Base-by-base conservation (phyloP, 2,888 invertebrate species). In the Ypsolopha sequella region DNA sequence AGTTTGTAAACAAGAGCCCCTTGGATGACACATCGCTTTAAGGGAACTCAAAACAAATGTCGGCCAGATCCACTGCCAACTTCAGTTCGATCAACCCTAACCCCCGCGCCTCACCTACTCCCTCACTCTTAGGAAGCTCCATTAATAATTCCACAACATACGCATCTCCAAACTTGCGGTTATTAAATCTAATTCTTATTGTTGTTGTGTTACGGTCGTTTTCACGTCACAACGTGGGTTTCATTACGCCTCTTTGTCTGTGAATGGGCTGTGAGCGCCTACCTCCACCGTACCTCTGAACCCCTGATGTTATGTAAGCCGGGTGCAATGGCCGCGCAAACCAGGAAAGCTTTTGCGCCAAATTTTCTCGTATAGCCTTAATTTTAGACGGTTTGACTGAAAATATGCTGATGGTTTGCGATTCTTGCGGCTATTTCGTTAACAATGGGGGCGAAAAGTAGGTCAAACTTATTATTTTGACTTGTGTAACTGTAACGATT, bases 291-390 rank as follows among this genome's bases (percentile, higher is more conserved):
- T 73, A 76, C 78, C 71, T 76, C 79, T 81, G 78, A 70, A 66
- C 73, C 78, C 82, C 82, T 76, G 72, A 80, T 84, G 66, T 84
- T 86, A 82, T 74, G 72, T 84, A 85, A 82, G 76, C 62, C 65
- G 81, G 68, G 84, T 80, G 82, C 84, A 84, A 84, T 84, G 84
- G 80, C 84, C 85, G 80, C 74, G 68, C 63, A 68, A 69, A 71
- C 66, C 63, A 65, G 70, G 69, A 69, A 68, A 70, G 73, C 63
- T 66, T 65, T 53, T 60, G 63, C 59, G 65, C 66, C 60, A 63
- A 65, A 69, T 70, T 73, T 69, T 60, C 65, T 62, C 56, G 56
- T 63, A 59, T 65, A 64, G 64, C 70, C 66, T 67, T 69, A 72
- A 73, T 76, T 66, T 70, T 57, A 59, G 58, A 51, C 58, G 54